Evolutionary conservation across 2,113 vertebrate genomes (phyloP).

Genomic region (Clinocottus analis): DNA sequence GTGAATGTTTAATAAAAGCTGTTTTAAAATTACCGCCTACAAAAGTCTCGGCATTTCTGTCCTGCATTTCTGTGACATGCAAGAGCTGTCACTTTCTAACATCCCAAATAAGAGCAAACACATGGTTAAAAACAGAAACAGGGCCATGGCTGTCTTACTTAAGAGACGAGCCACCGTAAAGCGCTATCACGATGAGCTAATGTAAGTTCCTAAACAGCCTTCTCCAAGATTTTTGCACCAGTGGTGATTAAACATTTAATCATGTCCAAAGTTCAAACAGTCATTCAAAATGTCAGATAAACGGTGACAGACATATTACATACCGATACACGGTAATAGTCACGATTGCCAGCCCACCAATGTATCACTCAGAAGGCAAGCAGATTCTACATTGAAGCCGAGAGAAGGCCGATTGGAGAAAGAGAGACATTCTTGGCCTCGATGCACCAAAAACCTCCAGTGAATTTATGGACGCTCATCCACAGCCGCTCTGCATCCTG

Average conservation of each 20-base stretch:
- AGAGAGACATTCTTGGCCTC: constrained; percentile 33
- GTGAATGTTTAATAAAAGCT: neutral
- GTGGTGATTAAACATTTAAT: constrained; percentile 1
- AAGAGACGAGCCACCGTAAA: neutral
- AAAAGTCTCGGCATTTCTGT: neutral
- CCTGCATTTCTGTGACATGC: neutral
- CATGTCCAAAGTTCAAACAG: neutral
- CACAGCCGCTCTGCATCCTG: constrained; percentile 51
- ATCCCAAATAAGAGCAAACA: neutral
- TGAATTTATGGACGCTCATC: constrained; percentile 62
- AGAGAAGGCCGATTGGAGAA: constrained; percentile 24
- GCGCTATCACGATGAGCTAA: neutral
- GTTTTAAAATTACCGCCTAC: neutral
- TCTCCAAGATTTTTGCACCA: neutral
- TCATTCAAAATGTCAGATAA: neutral
- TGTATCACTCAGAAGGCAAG: constrained; percentile 17
- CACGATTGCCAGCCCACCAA: neutral
- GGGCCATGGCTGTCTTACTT: neutral
- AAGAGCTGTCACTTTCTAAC: neutral
- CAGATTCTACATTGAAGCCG: constrained; percentile 29
- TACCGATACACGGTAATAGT: neutral
- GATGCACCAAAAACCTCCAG: constrained; percentile 27
- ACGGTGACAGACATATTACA: neutral
- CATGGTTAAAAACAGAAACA: neutral
- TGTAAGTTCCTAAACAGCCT: neutral